A percentile compares a stretch with the other conserved stretches of the same genome.
Conservation (phyloP, 92 coral and sea anemone species). For the Siderastrea radians region DNA sequence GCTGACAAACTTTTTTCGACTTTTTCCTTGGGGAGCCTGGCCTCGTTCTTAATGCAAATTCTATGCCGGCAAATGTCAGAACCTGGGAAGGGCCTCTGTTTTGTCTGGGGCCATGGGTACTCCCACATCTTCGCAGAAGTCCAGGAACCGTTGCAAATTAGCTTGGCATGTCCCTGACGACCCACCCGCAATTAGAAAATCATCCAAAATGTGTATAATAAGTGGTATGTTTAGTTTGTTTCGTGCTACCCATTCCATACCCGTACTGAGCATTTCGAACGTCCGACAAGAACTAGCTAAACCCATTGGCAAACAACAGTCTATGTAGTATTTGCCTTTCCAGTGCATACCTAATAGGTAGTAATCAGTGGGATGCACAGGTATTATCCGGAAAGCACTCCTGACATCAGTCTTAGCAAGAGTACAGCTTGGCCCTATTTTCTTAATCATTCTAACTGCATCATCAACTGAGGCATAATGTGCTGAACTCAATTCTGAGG, state of each 20-base stretch:
- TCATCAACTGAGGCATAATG: slow-evolving; percentile 31
- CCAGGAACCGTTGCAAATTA: too few species aligned
- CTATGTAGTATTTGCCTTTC: slow-evolving; percentile 9
- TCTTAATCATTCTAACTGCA: slow-evolving; percentile 18
- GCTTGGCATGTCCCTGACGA: slow-evolving; percentile 15
- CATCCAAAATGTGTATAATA: slow-evolving; percentile 11
- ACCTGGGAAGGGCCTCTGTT: too few species aligned
- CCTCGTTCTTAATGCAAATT: too few species aligned
- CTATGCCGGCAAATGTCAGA: too few species aligned
- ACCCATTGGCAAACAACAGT: slow-evolving; percentile 58
- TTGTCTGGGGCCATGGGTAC: too few species aligned
- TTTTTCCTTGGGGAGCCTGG: too few species aligned
- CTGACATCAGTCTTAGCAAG: slow-evolving; percentile 43
- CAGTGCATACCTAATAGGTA: slow-evolving; percentile 12
- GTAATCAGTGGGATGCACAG: background rate
- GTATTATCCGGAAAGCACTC: slow-evolving; percentile 20
- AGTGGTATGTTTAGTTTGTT: background rate
- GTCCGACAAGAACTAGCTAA: slow-evolving; percentile 39
- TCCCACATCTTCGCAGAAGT: too few species aligned
- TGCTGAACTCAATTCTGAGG: slow-evolving; percentile 13
- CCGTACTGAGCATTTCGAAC: background rate
- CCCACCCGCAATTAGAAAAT: slow-evolving; percentile 17
- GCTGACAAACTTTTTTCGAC: too few species aligned
- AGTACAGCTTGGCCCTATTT: slow-evolving; percentile 6
- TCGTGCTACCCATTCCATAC: slow-evolving; percentile 24